Base-by-base conservation (phyloP, 2,888 invertebrate species). In the Clostera curtula region DNA sequence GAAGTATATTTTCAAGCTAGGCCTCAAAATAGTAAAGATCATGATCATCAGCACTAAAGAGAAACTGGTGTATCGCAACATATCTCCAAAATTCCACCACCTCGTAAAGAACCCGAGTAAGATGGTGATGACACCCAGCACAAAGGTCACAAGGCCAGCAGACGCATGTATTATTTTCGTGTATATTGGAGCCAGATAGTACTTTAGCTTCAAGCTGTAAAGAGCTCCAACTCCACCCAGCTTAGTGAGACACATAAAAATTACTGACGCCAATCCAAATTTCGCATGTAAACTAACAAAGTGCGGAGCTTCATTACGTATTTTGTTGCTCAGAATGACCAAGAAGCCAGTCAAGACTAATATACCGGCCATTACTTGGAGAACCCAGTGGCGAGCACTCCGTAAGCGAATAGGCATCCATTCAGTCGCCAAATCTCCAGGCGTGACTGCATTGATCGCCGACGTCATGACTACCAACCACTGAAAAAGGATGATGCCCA, bases 341-440 rank as follows among this genome's bases (percentile, higher is more conserved):
- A 80, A 40, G 43, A 85, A 84, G 18, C 83, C 85, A 23, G 48
- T 43, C 3, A 64, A 24, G 16, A 77, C 56, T 25, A 73, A 39
- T 19, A 53, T 56, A 34, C 69, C 64, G 24, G 59, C 62, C 11
- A 67, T 18, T 10, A 79, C 37, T 54, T 85, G 85, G 16, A 85
- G 49, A 2, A 84, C 60, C 85, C 85, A 85, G 47, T 85, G 85
- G 15, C 85, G 71, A 24, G 83, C 80, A 47, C 82, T 80, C 29
- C 76, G 57, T 16, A 82, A 51, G 22, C 80, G 56, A 46, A 83
- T 73, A 1, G 85, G 84, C 76, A 84, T 79, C 84, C 83, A 84
- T 40, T 82, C 82, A n/a, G 85, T 79, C 9, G 84, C 83, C 20
- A 75, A 49, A 39, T 85, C 85, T 10, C 83, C 83, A 3, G 84